phyloP scores from a whole-genome alignment of 2,888 invertebrate species.

The Caenorhabditis sp. region DNA sequence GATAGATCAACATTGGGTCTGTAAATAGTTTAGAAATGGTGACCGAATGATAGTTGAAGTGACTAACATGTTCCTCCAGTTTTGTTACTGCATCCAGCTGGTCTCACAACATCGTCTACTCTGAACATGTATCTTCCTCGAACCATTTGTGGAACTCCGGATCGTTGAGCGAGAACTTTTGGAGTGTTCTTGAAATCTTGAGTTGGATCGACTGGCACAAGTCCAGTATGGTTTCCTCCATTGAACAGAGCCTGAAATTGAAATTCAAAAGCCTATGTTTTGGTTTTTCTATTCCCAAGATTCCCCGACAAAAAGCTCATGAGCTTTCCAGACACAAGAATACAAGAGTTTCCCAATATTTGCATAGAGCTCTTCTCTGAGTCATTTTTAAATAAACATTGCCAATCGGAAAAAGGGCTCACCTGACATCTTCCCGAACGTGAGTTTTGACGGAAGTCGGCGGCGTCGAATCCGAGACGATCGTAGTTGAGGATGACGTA shows the following conservation, averaged over 20 bases:
- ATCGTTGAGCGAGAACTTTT: slow-evolving; percentile 81
- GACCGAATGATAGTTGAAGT: neutral
- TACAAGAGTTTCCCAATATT: slow-evolving; percentile 41
- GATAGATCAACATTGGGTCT: slow-evolving; percentile 85
- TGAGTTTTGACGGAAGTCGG: slow-evolving; percentile 82
- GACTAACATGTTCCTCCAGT: slow-evolving; percentile 83
- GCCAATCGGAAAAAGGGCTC: slow-evolving; percentile 37
- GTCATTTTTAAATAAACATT: slow-evolving; percentile 40
- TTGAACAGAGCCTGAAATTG: slow-evolving; percentile 81
- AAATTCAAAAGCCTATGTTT: neutral
- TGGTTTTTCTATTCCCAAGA: neutral
- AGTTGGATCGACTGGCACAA: slow-evolving; percentile 82
- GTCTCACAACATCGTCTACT: slow-evolving; percentile 94
- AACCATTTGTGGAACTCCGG: slow-evolving; percentile 82
- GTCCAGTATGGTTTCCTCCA: slow-evolving; percentile 83
- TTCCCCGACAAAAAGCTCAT: slow-evolving; percentile 11
- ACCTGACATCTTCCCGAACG: slow-evolving; percentile 82
- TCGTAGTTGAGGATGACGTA: slow-evolving; percentile 97
- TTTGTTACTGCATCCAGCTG: slow-evolving; percentile 89
- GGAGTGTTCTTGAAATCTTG: slow-evolving; percentile 82
- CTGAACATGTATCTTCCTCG: slow-evolving; percentile 93
- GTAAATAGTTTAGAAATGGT: slow-evolving; percentile 8
- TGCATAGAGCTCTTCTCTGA: slow-evolving; percentile 40
- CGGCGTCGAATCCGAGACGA: slow-evolving; percentile 93
- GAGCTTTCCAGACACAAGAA: slow-evolving; percentile 21